A percentile compares a stretch with the other conserved stretches of the same genome.
phyloP scores from a whole-genome alignment of 2,113 vertebrate species.

The Sakesphorus luctuosus region DNA sequence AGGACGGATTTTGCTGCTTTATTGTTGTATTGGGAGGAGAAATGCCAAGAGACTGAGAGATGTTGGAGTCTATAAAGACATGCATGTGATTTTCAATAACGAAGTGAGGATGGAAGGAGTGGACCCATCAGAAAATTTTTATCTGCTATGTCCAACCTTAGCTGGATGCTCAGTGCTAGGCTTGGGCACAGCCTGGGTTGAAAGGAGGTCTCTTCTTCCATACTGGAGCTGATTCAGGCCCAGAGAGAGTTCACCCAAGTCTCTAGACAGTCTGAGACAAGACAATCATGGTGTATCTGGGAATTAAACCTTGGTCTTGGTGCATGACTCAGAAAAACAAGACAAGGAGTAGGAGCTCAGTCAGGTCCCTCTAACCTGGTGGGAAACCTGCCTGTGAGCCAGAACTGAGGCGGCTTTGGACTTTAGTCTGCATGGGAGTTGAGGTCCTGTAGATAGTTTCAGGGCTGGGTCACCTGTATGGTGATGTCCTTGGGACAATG shows the following conservation, averaged over 20 bases:
- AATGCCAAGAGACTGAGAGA: neutral
- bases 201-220: neutral
- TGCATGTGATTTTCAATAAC: rapidly evolving
- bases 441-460: neutral
- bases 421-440: neutral
- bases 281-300: neutral
- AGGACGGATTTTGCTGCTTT: neutral
- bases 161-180: rapidly evolving
- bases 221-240: neutral
- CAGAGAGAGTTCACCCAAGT: neutral
- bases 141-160: neutral
- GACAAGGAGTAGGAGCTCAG: rapidly evolving
- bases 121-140: neutral
- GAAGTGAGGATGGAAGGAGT: neutral
- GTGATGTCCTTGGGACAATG: neutral
- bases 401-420: neutral
- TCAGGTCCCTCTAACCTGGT: neutral
- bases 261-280: neutral
- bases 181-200: neutral
- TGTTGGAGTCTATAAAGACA: neutral
- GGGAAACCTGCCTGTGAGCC: rapidly evolving
- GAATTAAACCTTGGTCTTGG: rapidly evolving
- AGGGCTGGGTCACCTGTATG: neutral
- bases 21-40: neutral
- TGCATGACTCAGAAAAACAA: neutral